phyloP scores from a whole-genome alignment of 2,888 invertebrate genomes.

The Unio pictorum region DNA sequence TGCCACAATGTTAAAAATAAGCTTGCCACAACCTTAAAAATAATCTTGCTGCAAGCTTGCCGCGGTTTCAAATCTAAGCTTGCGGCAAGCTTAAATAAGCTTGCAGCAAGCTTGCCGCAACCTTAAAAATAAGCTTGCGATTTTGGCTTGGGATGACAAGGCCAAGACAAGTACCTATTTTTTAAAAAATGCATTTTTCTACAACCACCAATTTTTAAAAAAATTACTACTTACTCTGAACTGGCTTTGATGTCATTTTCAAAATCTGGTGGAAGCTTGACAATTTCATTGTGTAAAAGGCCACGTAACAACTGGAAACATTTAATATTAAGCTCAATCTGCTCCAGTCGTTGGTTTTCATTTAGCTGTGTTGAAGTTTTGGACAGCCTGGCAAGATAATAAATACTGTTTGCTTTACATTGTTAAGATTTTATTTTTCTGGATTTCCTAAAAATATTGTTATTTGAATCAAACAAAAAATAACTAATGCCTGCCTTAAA shows the following conservation, averaged over 20 bases:
- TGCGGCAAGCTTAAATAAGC: too few species aligned
- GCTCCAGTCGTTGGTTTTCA: conserved; percentile 64
- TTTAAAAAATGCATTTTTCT: too few species aligned
- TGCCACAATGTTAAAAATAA: too few species aligned
- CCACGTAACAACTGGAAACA: conserved; percentile 68
- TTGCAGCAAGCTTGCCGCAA: too few species aligned
- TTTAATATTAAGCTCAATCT: conserved; percentile 66
- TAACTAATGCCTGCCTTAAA: not conserved
- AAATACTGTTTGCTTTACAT: not conserved
- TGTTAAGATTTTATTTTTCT: not conserved
- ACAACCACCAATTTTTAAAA: too few species aligned
- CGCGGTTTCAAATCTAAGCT: too few species aligned
- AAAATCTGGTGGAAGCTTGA: conserved; percentile 67
- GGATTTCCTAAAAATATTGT: not conserved
- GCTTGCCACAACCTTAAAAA: too few species aligned
- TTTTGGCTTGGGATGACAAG: too few species aligned
- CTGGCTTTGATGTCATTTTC: conserved; percentile 44
- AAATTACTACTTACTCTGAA: conserved; percentile 20
- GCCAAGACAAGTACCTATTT: too few species aligned
- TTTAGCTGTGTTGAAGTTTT: conserved; percentile 49
- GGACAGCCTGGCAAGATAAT: conserved; percentile 58
- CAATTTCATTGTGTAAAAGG: conserved; percentile 67
- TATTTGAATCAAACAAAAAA: not conserved
- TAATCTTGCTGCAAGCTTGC: too few species aligned
- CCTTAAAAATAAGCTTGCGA: too few species aligned